Evolutionary conservation across 2,797 vertebrate species (phyloP).

Genomic region (Brotogeris chrysoptera): DNA sequence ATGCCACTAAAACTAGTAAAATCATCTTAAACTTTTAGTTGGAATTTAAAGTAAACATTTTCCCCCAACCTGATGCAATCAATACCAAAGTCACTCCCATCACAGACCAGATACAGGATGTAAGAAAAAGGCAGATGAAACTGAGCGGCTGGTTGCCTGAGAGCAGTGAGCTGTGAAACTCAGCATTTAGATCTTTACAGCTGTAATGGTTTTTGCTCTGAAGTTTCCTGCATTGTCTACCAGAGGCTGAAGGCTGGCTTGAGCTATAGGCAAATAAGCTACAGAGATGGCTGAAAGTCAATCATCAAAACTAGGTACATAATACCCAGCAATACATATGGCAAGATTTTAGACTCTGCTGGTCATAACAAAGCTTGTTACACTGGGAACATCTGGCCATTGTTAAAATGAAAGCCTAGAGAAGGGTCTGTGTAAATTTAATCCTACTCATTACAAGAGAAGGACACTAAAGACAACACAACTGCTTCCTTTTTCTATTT

Average conservation of each 20-base stretch:
- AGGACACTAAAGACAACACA: background rate
- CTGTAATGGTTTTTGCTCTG: background rate
- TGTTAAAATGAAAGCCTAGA: background rate
- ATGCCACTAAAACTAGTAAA: background rate
- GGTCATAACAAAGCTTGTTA: background rate
- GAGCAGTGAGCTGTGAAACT: background rate
- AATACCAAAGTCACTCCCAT: slow-evolving; percentile 1
- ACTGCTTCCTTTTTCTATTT: background rate
- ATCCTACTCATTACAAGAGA: background rate
- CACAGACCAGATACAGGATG: background rate
- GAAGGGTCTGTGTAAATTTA: background rate
- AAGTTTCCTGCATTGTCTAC: background rate
- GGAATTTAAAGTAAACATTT: background rate
- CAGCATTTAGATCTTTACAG: background rate
- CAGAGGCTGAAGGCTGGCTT: background rate
- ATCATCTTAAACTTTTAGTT: background rate
- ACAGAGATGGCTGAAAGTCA: background rate
- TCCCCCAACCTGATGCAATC: background rate
- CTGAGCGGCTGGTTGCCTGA: background rate
- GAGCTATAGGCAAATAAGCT: background rate
- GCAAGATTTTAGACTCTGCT: background rate
- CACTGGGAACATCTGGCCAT: background rate
- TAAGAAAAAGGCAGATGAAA: background rate
- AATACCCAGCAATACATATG: fast-evolving
- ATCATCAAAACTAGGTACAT: background rate